Base-by-base conservation (phyloP, 2,888 invertebrate species). In the Caenorhabditis sulstoni region DNA sequence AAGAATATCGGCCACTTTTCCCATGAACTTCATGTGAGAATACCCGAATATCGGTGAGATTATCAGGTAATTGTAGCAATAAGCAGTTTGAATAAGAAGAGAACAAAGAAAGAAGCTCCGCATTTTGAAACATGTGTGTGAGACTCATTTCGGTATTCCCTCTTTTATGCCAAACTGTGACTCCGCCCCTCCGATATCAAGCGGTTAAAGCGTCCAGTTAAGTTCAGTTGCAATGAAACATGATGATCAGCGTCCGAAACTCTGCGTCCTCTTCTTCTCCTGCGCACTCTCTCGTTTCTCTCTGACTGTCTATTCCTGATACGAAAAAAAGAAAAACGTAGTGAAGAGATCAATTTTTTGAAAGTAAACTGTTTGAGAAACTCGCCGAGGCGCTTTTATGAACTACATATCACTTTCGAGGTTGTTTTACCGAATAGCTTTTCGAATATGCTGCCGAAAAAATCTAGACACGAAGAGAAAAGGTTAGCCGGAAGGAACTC, bases 11-110 rank as follows among this genome's bases (percentile, higher is more conserved):
- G 82, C 82, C 0, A 82, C 45, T 14, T 58, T 66, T 7, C 74
- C 82, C 52, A 82, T 65, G 59, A 77, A 82, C 29, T 74, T 82
- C 49, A 61, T 67, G 50, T 82, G 82, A 44, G 77, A 77, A 44
- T 74, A 75, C 2, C 70, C 77, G 41, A 68, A 82, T 20, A 68
- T 37, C n/a, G 79, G 74, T 12, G 79, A 74, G 57, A 77, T 74
- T 4, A 82, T 73, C 5, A 82, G 70, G 16, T 70, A 73, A 20
- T 82, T 82, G 52, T 67, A 78, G 0, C 57, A 47, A 8, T 16
- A 37, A 45, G 37, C 22, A 1, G 44, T 8, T 14, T 41, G 62
- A 9, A 70, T 20, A 1, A 61, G 8, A 0, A 49, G 14, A 11
- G 57, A 16, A 18, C 29, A 71, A 4, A 2, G 49, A 20, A n/a